Percentiles rank a stretch among this genome's conserved stretches.
phyloP scores from a whole-genome alignment of 1,140 invertebrate species.

The Psilanteris sp. region DNA sequence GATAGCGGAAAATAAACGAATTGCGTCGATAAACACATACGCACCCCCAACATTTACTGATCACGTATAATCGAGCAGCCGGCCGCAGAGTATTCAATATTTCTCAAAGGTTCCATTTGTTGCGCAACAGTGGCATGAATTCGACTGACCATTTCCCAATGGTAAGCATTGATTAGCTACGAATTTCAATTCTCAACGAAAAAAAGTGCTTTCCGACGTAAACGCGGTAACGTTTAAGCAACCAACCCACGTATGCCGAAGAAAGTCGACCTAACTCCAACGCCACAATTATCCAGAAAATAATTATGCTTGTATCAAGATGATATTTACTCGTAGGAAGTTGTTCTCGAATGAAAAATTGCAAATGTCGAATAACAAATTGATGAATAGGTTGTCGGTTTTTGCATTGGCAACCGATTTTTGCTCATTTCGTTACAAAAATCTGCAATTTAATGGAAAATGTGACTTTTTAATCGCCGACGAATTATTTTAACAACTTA shows the following conservation, averaged over 20 bases:
- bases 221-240: no score
- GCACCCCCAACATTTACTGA: slow-evolving; percentile 21
- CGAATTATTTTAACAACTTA: no score
- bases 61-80: slow-evolving; percentile 28
- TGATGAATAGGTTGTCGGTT: slow-evolving; percentile 42
- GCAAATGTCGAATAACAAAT: slow-evolving; percentile 42
- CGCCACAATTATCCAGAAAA: slow-evolving; percentile 44
- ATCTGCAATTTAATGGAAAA: no score
- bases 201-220: slow-evolving; percentile 35
- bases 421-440: no score
- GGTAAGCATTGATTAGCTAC: slow-evolving; percentile 18
- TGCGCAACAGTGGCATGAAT: slow-evolving; percentile 28
- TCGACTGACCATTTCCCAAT: slow-evolving; percentile 37
- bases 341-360: slow-evolving; percentile 32
- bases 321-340: slow-evolving; percentile 55
- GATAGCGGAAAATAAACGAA: no score
- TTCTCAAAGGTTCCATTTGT: slow-evolving; percentile 21
- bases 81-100: slow-evolving; percentile 32
- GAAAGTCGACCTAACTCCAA: slow-evolving; percentile 47
- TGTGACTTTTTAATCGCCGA: no score
- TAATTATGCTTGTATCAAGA: slow-evolving; percentile 56
- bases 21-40: no score
- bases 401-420: no score
- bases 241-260: slow-evolving; percentile 24
- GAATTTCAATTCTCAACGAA: slow-evolving; percentile 25